Conservation (phyloP, 2,113 vertebrate species). For the Dicerorhinus sumatrensis region DNA sequence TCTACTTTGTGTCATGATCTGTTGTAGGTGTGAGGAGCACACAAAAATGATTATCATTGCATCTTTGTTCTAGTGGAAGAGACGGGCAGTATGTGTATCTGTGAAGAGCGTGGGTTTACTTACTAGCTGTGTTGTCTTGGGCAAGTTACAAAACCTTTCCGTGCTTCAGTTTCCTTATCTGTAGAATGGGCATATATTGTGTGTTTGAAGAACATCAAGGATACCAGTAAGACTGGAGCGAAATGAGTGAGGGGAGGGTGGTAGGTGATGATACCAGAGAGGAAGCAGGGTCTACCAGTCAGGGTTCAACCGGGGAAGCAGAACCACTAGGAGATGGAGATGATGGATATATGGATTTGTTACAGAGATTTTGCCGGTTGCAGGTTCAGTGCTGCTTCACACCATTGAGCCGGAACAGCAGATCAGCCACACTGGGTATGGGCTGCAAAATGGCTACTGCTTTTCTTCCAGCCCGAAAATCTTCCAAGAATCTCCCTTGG, state of each 20-base stretch:
- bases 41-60: not conserved
- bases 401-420: not conserved
- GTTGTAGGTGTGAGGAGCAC: not conserved
- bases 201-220: not conserved
- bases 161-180: not conserved
- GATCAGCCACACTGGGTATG: not conserved
- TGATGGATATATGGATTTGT: not conserved
- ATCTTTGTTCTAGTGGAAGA: not conserved
- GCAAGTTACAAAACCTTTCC: not conserved
- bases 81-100: not conserved
- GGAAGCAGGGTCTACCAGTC: not conserved
- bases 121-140: not conserved
- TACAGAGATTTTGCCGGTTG: not conserved
- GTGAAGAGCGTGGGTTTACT: not conserved
- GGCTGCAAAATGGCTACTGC: not conserved
- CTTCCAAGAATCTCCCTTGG: not conserved
- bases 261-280: not conserved
- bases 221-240: not conserved
- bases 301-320: not conserved
- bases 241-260: not conserved
- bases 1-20: not conserved
- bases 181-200: not conserved
- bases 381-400: not conserved
- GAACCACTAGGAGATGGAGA: not conserved
- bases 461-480: not conserved